phyloP scores from a whole-genome alignment of 2,113 vertebrate species.

The Anolis sagrei region DNA sequence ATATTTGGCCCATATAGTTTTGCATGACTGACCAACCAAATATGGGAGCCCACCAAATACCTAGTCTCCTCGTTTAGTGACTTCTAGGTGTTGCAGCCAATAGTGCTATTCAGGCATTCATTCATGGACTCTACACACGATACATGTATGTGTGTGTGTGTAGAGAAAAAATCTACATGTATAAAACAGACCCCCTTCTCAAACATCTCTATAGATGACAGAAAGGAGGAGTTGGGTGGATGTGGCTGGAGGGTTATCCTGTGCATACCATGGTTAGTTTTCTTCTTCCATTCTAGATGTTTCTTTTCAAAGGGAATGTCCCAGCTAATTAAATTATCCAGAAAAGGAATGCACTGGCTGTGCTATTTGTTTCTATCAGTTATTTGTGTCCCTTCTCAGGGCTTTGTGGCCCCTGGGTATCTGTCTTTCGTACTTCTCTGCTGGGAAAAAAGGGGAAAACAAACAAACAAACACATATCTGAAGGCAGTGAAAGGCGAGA shows the following conservation, averaged over 20 bases:
- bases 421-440: conserved; percentile 47
- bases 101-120: too few species aligned
- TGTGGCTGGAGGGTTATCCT: background rate
- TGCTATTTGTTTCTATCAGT: conserved; percentile 31
- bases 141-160: background rate
- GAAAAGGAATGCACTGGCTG: conserved; percentile 23
- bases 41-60: background rate
- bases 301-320: conserved; percentile 57
- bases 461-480: conserved; percentile 37
- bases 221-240: background rate
- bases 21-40: background rate
- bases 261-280: conserved; percentile 38
- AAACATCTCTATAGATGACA: background rate
- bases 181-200: background rate
- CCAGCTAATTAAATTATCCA: conserved; percentile 44
- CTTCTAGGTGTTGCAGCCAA: too few species aligned
- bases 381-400: conserved; percentile 31
- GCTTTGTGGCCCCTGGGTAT: conserved; percentile 35
- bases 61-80: background rate
- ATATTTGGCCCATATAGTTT: background rate
- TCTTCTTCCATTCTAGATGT: conserved; percentile 38
- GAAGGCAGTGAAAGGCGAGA: conserved; percentile 44
- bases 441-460: background rate
- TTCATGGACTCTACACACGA: too few species aligned
- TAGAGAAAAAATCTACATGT: background rate